These are phyloP conservation scores for Etheostoma nigrum DNA, from an alignment of 2,797 vertebrate genomes.

Conservation along the genomic window DNA sequence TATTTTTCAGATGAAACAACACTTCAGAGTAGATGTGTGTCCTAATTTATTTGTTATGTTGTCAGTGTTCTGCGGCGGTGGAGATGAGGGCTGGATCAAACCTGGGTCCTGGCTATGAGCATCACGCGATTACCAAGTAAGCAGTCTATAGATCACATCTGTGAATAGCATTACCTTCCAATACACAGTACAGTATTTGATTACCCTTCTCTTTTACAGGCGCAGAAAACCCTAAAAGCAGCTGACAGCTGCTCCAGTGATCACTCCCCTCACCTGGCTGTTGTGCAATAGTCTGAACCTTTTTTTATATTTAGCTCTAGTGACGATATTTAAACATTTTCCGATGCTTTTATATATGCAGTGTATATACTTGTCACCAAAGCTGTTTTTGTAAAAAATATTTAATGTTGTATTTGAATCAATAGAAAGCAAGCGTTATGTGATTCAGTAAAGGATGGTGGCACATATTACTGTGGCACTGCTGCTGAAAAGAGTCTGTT, in stretches of 20 bases:
- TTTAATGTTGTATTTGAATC: constrained; percentile 60
- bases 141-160: constrained; percentile 26
- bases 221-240: constrained; percentile 92
- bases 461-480: constrained; percentile 9
- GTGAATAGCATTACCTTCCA: background rate
- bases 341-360: constrained; percentile 68
- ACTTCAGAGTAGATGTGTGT: background rate
- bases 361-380: constrained; percentile 73
- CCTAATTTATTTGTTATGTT: constrained; percentile 8
- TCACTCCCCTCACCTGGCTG: constrained; percentile 59
- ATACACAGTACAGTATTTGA: background rate
- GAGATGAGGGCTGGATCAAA: constrained; percentile 96
- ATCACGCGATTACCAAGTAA: constrained; percentile 93
- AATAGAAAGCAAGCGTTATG: constrained; percentile 34
- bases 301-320: constrained; percentile 67
- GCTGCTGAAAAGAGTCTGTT: constrained; percentile 31
- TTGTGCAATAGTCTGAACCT: constrained; percentile 82
- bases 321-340: constrained; percentile 74
- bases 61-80: constrained; percentile 92
- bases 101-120: constrained; percentile 90
- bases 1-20: no score
- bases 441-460: constrained; percentile 14
- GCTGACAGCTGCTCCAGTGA: constrained; percentile 34
- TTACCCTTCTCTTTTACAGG: constrained; percentile 72
- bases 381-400: constrained; percentile 63